Evolutionary conservation across 2,888 invertebrate species (phyloP), one percentile per base, ranked within the genome.

Genomic region (Drosophila demipolita): DNA sequence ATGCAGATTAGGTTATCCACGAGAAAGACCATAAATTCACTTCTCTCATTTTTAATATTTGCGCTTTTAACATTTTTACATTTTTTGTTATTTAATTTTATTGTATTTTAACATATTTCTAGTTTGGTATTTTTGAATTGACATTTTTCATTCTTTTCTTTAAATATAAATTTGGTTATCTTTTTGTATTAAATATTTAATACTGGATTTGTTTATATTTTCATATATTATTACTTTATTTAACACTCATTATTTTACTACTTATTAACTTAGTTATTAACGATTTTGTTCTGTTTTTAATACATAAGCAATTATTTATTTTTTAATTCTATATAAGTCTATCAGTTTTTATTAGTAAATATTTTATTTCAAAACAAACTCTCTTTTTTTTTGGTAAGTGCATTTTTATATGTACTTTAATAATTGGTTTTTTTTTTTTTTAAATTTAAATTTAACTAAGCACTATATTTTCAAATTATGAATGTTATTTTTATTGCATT

Each of bases 1-100:
- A 66, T 66, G 53, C 38, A 64, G 45, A 80, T 63, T 42, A 48
- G 40, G 36, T 40, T 53, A 33, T 49, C 29, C 23, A n/a, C n/a
- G 33, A 12, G 12, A 33, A 26, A 12, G 29, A 11, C 12, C 42
- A 53, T 54, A 26, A 38, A 42, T 55, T 49, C 29, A 35, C 35
- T 20, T 33, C n/a, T 26, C 1, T 42, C 1, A 33, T 23, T n/a
- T 33, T 26, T 26, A 1, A 42, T 42, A 26, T 40, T 42, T 54
- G 36, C 36, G 0, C 49, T 11, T 63, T 33, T 40, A 33, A 1
- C 3, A 17, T 12, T 29, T 45, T 12, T 29, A n/a, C 33, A 35
- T 29, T 12, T 17, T 20, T 8, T 29, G 15, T 23, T 23, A 23
- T 15, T 3, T 9, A 6, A n/a, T 36, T 17, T 20, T n/a, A 29